Evolutionary conservation across 1,140 invertebrate species (phyloP).

Genomic region (Drosophila funebris): DNA sequence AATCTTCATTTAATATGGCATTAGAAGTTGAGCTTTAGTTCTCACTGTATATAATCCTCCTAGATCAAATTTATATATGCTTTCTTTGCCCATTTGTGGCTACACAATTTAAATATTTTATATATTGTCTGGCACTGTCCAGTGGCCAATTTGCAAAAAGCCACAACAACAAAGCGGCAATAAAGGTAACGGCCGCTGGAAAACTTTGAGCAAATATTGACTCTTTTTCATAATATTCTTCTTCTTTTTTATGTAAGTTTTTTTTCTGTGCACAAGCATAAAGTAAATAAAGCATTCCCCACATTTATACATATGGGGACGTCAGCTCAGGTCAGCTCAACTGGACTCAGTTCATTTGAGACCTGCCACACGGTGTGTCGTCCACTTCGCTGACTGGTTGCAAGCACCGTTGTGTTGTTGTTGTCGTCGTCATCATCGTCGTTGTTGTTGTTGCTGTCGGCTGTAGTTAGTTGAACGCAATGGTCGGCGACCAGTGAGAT

Average conservation of each 20-base stretch:
- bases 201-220: conserved; percentile 71
- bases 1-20: neutral
- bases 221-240: conserved; percentile 35
- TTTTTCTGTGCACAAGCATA: conserved; percentile 24
- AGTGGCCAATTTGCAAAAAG: conserved; percentile 37
- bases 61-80: neutral
- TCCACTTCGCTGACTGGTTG: neutral
- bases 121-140: conserved; percentile 21
- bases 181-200: conserved; percentile 19
- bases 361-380: neutral
- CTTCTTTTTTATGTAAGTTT: neutral
- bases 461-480: conserved; percentile 51
- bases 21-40: neutral
- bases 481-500: conserved; percentile 42
- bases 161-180: conserved; percentile 29
- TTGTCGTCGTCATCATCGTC: too few relatives aligned
- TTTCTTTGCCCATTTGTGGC: neutral
- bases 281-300: conserved; percentile 62
- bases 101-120: conserved; percentile 33
- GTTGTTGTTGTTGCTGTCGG: conserved; percentile 33
- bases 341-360: conserved; percentile 19
- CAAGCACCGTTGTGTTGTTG: neutral
- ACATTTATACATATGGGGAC: conserved; percentile 59
- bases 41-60: neutral
- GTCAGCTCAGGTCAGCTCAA: conserved; percentile 38